Percentiles rank a stretch among this genome's conserved stretches.
Conservation (phyloP, 2,113 vertebrate species). For the Anseranas semipalmata region DNA sequence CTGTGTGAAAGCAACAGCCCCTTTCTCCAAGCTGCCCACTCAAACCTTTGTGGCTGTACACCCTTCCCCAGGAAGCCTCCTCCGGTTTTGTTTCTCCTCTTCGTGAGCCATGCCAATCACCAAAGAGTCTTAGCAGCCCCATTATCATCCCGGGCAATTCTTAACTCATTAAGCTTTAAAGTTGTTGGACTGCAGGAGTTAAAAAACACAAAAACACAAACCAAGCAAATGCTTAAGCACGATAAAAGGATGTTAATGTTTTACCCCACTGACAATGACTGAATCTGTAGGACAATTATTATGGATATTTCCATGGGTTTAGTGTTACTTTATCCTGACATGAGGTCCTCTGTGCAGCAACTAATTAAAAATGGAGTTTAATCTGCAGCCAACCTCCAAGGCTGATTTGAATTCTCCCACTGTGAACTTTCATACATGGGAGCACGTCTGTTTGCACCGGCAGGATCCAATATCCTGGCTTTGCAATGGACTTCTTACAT, state of each 20-base stretch:
- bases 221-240: slow-evolving; percentile 23
- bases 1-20: slow-evolving; percentile 69
- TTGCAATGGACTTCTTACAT: neutral
- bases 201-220: neutral
- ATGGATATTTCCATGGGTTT: slow-evolving; percentile 38
- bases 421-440: slow-evolving; percentile 50
- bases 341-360: neutral
- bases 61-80: slow-evolving; percentile 45
- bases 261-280: slow-evolving; percentile 22
- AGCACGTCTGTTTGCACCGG: slow-evolving; percentile 13
- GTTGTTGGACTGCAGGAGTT: slow-evolving; percentile 34
- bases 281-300: slow-evolving; percentile 37
- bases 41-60: slow-evolving; percentile 39
- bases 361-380: slow-evolving; percentile 62
- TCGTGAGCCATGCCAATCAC: slow-evolving; percentile 72
- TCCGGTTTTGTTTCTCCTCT: slow-evolving; percentile 58
- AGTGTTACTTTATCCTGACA: slow-evolving; percentile 37
- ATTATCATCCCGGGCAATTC: slow-evolving; percentile 65
- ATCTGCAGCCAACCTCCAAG: slow-evolving; percentile 9
- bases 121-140: slow-evolving; percentile 52
- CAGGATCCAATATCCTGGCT: slow-evolving; percentile 52
- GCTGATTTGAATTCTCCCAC: slow-evolving; percentile 53
- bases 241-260: slow-evolving; percentile 64
- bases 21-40: slow-evolving; percentile 34
- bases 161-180: slow-evolving; percentile 75